Evolutionary conservation across 2,888 invertebrate genomes (phyloP).

Genomic region (Morpho helenor): DNA sequence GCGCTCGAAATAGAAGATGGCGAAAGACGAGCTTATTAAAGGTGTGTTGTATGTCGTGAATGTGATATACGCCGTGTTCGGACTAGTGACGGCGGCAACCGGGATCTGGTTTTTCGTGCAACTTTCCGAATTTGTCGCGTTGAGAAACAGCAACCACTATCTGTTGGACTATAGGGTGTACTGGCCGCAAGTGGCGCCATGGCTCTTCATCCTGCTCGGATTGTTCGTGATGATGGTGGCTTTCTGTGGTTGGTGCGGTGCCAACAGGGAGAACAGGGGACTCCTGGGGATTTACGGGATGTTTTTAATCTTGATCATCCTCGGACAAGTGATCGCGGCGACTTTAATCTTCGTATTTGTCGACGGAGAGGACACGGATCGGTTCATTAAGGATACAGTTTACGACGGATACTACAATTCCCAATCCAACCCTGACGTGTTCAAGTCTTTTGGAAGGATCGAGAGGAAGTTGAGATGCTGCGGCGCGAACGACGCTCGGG

Average conservation of each 20-base stretch:
- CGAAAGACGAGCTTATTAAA: slow-evolving; percentile 65
- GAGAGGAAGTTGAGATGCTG: slow-evolving; percentile 68
- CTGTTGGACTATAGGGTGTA: slow-evolving; percentile 68
- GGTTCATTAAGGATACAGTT: slow-evolving; percentile 69
- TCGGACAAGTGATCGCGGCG: slow-evolving; percentile 60
- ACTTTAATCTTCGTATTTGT: slow-evolving; percentile 68
- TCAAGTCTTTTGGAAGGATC: slow-evolving; percentile 61
- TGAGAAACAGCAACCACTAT: slow-evolving; percentile 70
- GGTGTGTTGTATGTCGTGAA: slow-evolving; percentile 64
- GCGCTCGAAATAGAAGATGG: slow-evolving; percentile 42
- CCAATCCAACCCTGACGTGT: slow-evolving; percentile 65
- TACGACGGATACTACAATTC: slow-evolving; percentile 73
- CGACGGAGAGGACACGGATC: slow-evolving; percentile 67
- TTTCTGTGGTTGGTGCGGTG: slow-evolving; percentile 69
- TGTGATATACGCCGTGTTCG: slow-evolving; percentile 66
- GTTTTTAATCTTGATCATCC: slow-evolving; percentile 57
- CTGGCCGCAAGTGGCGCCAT: slow-evolving; percentile 74
- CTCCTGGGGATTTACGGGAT: slow-evolving; percentile 60
- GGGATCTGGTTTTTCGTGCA: slow-evolving; percentile 76
- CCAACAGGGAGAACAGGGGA: slow-evolving; percentile 61
- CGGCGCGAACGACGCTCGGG: slow-evolving; percentile 69
- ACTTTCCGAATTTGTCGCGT: slow-evolving; percentile 59
- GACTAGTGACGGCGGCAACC: slow-evolving; percentile 62
- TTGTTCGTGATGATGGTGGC: slow-evolving; percentile 62
- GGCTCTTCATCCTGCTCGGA: slow-evolving; percentile 68